Evolutionary conservation across 2,888 invertebrate genomes (phyloP), one percentile per base, ranked within the genome.

Genomic region (Eubasilissa splendida): DNA sequence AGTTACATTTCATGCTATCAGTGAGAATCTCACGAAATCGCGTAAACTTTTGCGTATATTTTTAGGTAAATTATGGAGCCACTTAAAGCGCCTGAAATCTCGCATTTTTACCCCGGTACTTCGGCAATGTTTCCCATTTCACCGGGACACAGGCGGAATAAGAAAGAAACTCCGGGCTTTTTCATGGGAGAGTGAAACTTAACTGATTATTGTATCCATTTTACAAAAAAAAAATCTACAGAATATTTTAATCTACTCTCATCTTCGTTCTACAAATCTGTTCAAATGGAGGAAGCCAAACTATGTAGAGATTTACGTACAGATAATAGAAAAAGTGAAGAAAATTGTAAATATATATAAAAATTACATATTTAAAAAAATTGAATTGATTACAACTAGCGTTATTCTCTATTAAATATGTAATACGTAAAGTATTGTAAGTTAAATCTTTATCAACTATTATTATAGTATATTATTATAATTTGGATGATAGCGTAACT

Each of bases 1-100:
- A 42, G 42, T 42, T 42, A 42, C 42, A 42, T 42, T 58, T 11
- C n/a, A 4, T 33, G 31, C 33, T 65, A 11, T 65, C 12, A 31
- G 65, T 42, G 33, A 33, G 3, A 33, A 65, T 31, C 31, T 65
- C 31, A 33, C 33, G 31, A 42, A 31, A 42, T 11, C 33, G 33
- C 33, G 33, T 22, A 31, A 11, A 31, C 65, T 65, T 65, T 33
- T 10, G 10, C 11, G 31, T 31, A 33, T 10, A 31, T 42, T 65
- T 53, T 71, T 71, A 11, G 54, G 56, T 71, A 71, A 54, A 54
- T 71, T 71, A 54, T 54, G 54, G 71, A 71, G 71, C 54, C 54
- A 71, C 54, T 71, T 71, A 71, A 71, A 71, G 53, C 54, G 14
- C 22, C 71, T 54, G 71, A 71, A 71, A 71, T 56, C 71, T 54